Conservation (phyloP, 2,888 invertebrate species). For the Drosophila algonquin region DNA sequence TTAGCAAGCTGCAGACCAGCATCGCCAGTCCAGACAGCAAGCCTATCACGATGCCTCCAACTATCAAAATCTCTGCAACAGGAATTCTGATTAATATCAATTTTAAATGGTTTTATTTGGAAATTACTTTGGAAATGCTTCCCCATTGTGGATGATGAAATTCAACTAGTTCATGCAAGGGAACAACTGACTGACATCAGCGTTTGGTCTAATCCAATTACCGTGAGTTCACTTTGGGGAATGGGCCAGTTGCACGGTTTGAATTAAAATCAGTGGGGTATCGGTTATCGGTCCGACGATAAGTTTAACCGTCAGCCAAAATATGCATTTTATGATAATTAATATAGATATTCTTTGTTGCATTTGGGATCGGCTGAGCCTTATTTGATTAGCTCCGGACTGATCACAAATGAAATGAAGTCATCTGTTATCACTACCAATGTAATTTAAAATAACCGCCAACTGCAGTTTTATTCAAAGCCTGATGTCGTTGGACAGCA, state of each 20-base stretch:
- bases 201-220: conserved; percentile 49
- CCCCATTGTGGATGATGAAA: conserved; percentile 64
- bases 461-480: no score
- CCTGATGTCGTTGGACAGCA: no score
- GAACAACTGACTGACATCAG: conserved; percentile 10
- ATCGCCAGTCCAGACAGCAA: conserved; percentile 69
- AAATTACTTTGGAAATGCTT: conserved; percentile 71
- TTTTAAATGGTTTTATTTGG: neutral
- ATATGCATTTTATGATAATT: no score
- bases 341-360: no score
- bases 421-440: no score
- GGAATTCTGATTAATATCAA: neutral
- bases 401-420: no score
- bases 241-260: conserved; percentile 12
- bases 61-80: conserved; percentile 64
- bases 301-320: neutral
- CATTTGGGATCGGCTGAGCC: no score
- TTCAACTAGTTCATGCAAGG: conserved; percentile 40
- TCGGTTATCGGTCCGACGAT: neutral
- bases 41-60: conserved; percentile 66
- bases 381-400: no score
- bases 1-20: conserved; percentile 63
- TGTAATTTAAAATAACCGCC: no score
- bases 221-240: conserved; percentile 8
- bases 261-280: conserved; percentile 3